Conservation (phyloP, 2,888 invertebrate genomes). For the Ethmia dodecea region DNA sequence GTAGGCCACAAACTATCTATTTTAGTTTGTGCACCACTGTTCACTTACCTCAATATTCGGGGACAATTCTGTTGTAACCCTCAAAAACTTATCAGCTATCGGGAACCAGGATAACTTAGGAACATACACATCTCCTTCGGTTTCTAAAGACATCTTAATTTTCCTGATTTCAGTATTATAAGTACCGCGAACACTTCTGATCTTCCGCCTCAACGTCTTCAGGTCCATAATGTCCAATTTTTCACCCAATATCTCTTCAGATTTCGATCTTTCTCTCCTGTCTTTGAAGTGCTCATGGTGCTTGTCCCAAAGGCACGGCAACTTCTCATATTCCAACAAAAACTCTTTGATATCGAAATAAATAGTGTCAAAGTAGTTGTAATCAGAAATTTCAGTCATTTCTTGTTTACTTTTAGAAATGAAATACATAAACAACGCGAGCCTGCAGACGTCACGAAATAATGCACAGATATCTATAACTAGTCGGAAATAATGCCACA, state of each 20-base stretch:
- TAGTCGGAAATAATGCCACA: too few relatives aligned
- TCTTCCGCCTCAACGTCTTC: conserved; percentile 4
- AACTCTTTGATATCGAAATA: conserved; percentile 6
- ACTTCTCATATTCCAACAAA: conserved; percentile 7
- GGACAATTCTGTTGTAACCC: conserved; percentile 8
- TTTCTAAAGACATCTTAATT: conserved; percentile 1
- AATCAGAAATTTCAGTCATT: conserved; percentile 3
- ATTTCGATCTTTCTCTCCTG: neutral
- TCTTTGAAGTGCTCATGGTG: conserved; percentile 3
- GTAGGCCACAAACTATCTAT: too few relatives aligned
- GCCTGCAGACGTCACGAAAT: neutral
- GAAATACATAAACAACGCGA: neutral
- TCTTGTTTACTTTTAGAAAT: conserved; percentile 1
- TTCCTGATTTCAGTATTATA: conserved; percentile 10
- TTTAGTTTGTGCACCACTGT: too few relatives aligned
- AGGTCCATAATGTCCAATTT: conserved; percentile 5
- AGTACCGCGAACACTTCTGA: conserved; percentile 8
- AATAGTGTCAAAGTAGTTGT: conserved; percentile 1
- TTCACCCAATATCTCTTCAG: conserved; percentile 6
- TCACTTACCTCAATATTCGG: neutral
- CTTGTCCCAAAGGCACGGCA: conserved; percentile 7
- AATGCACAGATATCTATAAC: too few relatives aligned
- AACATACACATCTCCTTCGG: neutral
- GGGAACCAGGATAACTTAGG: conserved; percentile 7
- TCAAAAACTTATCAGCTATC: conserved; percentile 7